Evolutionary conservation across 1,140 invertebrate species (phyloP).

Genomic region (Phymastichus coffea): DNA sequence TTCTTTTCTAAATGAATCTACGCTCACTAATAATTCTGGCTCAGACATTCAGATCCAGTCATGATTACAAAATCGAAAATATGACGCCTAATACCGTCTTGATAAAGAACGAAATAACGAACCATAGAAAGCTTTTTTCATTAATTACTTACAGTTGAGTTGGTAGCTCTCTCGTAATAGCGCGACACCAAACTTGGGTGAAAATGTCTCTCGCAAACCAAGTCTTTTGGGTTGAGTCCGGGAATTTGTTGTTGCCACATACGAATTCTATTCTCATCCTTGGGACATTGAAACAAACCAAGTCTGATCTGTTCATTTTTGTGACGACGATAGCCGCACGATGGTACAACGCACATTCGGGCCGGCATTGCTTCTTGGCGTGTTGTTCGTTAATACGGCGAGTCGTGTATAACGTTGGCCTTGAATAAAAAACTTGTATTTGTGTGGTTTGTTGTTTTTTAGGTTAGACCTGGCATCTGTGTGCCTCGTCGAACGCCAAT

Average conservation of each 20-base stretch:
- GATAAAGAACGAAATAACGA: neutral
- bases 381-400: no score
- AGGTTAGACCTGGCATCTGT: no score
- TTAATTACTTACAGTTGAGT: neutral
- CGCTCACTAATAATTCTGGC: no score
- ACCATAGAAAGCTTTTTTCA: no score
- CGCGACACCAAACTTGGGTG: neutral
- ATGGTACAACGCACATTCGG: slow-evolving; percentile 5
- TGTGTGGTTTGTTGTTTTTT: no score
- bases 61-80: no score
- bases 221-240: neutral
- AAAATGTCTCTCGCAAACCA: slow-evolving; percentile 19
- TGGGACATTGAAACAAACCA: slow-evolving; percentile 10
- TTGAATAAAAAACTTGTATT: no score
- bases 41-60: no score
- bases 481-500: no score
- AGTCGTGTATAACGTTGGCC: no score
- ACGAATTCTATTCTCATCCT: slow-evolving; percentile 7
- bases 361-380: slow-evolving; percentile 1
- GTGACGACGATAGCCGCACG: neutral
- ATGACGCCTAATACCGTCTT: neutral
- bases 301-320: neutral
- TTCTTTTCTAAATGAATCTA: no score
- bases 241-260: slow-evolving; percentile 8
- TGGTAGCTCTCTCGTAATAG: slow-evolving; percentile 1